Percentiles rank a stretch among this genome's conserved stretches.
phyloP scores from a whole-genome alignment of 2,888 invertebrate genomes.

The Rhorus exstirpatorius region DNA sequence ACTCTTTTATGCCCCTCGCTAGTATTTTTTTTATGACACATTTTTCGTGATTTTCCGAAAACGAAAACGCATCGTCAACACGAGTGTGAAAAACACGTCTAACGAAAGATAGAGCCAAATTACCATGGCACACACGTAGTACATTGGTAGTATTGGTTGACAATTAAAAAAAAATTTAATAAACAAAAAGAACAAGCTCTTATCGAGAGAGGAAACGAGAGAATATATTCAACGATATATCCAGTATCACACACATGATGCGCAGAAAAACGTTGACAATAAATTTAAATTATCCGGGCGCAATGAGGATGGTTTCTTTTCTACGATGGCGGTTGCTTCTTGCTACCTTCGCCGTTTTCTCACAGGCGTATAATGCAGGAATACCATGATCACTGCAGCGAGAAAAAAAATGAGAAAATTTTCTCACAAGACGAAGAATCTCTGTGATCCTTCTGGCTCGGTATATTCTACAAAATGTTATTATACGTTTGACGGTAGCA shows the following conservation, averaged over 20 bases:
- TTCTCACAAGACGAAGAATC: slow-evolving; percentile 5
- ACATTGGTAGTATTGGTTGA: too few species aligned
- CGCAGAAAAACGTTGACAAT: slow-evolving; percentile 10
- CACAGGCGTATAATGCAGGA: background rate
- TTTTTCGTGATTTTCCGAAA: background rate
- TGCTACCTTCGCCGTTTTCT: slow-evolving; percentile 1
- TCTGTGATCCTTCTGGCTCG: slow-evolving; percentile 29
- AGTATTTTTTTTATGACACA: too few species aligned
- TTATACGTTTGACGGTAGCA: slow-evolving; percentile 22
- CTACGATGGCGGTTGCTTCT: slow-evolving; percentile 1
- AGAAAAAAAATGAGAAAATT: slow-evolving; percentile 37
- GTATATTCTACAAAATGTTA: slow-evolving; percentile 19
- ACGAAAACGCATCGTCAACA: background rate
- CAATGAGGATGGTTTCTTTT: slow-evolving; percentile 9
- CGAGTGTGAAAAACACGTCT: background rate
- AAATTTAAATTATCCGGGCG: slow-evolving; percentile 55
- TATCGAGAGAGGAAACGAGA: background rate
- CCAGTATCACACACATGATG: background rate
- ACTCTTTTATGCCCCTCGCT: too few species aligned
- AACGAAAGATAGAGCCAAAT: too few species aligned
- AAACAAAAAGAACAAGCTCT: background rate
- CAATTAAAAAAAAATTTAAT: too few species aligned
- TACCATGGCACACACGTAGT: too few species aligned
- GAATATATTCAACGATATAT: background rate
- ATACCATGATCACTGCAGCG: background rate